Evolutionary conservation across 1,140 invertebrate genomes (phyloP).

Genomic region (Amyelois transitella): DNA sequence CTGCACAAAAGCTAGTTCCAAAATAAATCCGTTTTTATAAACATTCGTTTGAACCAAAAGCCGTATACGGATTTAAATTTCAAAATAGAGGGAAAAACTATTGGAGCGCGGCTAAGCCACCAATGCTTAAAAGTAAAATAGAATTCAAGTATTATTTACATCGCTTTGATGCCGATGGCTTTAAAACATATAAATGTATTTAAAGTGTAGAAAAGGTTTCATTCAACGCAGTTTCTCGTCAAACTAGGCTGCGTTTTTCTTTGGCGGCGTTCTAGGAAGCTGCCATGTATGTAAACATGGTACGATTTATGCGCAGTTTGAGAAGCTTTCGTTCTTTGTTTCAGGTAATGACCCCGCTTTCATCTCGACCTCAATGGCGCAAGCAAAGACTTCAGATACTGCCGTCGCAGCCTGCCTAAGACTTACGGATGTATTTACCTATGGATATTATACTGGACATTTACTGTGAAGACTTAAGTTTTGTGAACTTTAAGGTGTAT

Average conservation of each 20-base stretch:
- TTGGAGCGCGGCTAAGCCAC: background rate
- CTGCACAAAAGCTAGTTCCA: background rate
- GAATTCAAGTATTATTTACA: background rate
- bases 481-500: background rate
- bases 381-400: constrained; percentile 54
- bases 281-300: constrained; percentile 61
- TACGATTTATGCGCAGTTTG: constrained; percentile 64
- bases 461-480: background rate
- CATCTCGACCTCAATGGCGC: constrained; percentile 59
- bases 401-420: constrained; percentile 33
- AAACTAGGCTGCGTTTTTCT: constrained; percentile 67
- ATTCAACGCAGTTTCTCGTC: constrained; percentile 35
- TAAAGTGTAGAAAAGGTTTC: constrained; percentile 42
- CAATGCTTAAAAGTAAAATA: background rate
- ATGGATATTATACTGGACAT: constrained; percentile 4
- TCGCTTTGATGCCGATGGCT: background rate
- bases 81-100: background rate
- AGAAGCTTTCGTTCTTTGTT: constrained; percentile 67
- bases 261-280: constrained; percentile 55
- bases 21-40: background rate
- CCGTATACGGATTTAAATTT: background rate
- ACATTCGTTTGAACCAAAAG: background rate
- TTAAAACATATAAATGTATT: constrained; percentile 29
- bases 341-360: constrained; percentile 70
- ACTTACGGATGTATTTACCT: constrained; percentile 22